Evolutionary conservation across 2,888 invertebrate species (phyloP).

Genomic region (Conops quadrifasciatus): DNA sequence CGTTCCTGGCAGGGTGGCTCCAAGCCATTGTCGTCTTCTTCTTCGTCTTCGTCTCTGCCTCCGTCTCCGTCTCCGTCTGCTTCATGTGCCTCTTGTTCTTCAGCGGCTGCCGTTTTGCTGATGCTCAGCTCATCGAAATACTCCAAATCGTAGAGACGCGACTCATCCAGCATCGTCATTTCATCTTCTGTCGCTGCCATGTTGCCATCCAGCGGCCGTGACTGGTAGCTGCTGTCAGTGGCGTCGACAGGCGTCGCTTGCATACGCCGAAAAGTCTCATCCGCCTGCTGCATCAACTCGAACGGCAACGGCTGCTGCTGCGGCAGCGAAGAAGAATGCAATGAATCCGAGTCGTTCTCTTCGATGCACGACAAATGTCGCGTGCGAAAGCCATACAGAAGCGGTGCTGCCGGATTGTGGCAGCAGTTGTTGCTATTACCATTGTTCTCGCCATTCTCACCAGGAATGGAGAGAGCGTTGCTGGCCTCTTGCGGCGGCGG

Average conservation of each 20-base stretch:
- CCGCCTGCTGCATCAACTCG: slow-evolving; percentile 61
- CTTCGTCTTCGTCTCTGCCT: too few relatives aligned
- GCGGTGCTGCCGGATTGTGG: slow-evolving; percentile 44
- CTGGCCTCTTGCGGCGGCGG: slow-evolving; percentile 36
- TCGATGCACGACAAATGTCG: slow-evolving; percentile 64
- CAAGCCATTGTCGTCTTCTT: too few relatives aligned
- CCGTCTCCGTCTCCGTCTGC: not conserved
- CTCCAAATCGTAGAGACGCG: slow-evolving; percentile 56
- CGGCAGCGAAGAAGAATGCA: slow-evolving; percentile 61
- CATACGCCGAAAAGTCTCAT: slow-evolving; percentile 59
- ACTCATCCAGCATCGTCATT: slow-evolving; percentile 63
- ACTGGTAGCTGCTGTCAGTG: slow-evolving; percentile 31
- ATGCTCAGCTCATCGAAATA: slow-evolving; percentile 60
- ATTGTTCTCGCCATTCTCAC: slow-evolving; percentile 37
- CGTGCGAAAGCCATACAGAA: slow-evolving; percentile 61
- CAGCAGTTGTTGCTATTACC: slow-evolving; percentile 29
- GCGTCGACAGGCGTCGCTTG: not conserved
- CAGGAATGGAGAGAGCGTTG: slow-evolving; percentile 43
- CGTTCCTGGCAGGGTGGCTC: not conserved
- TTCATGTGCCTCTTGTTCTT: slow-evolving; percentile 26
- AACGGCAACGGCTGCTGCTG: slow-evolving; percentile 59
- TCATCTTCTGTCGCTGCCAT: slow-evolving; percentile 50
- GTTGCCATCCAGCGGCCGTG: slow-evolving; percentile 5
- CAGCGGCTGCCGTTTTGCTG: slow-evolving; percentile 43
- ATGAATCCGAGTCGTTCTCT: slow-evolving; percentile 63